A percentile compares a stretch with the other conserved stretches of the same genome.
phyloP scores from a whole-genome alignment of 2,113 vertebrate genomes.

The Scatophagus argus region DNA sequence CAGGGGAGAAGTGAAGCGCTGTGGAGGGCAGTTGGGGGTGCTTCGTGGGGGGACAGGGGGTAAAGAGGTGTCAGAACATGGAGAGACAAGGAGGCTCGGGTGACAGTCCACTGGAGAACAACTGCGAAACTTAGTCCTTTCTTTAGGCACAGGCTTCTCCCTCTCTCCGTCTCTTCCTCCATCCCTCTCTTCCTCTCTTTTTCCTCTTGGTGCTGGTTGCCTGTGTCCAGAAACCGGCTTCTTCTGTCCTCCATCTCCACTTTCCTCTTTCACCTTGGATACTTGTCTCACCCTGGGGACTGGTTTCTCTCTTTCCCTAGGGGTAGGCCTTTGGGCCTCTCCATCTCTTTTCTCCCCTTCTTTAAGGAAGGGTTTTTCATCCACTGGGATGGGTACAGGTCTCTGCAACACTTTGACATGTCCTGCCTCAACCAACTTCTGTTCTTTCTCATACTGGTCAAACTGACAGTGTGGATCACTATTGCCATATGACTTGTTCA shows the following conservation, averaged over 20 bases:
- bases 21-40: conserved; percentile 85
- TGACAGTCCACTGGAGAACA: neutral
- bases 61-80: conserved; percentile 35
- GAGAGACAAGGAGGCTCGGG: neutral
- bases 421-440: neutral
- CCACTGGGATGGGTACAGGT: conserved; percentile 26
- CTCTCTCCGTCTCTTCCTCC: conserved; percentile 62
- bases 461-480: conserved; percentile 5
- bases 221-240: conserved; percentile 40
- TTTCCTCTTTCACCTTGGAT: conserved; percentile 34
- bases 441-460: neutral
- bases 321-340: conserved; percentile 27
- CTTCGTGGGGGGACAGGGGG: conserved; percentile 91
- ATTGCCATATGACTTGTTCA: conserved; percentile 80
- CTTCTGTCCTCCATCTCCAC: conserved; percentile 7
- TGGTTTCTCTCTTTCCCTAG: conserved; percentile 69
- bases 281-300: conserved; percentile 82
- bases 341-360: conserved; percentile 55
- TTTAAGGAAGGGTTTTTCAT: conserved; percentile 14
- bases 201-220: conserved; percentile 5
- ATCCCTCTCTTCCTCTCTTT: conserved; percentile 55
- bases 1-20: conserved; percentile 66
- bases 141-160: conserved; percentile 85
- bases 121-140: conserved; percentile 84
- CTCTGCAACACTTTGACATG: neutral